Evolutionary conservation across 2,797 vertebrate genomes (phyloP).

Genomic region (Psittacula derbiana): DNA sequence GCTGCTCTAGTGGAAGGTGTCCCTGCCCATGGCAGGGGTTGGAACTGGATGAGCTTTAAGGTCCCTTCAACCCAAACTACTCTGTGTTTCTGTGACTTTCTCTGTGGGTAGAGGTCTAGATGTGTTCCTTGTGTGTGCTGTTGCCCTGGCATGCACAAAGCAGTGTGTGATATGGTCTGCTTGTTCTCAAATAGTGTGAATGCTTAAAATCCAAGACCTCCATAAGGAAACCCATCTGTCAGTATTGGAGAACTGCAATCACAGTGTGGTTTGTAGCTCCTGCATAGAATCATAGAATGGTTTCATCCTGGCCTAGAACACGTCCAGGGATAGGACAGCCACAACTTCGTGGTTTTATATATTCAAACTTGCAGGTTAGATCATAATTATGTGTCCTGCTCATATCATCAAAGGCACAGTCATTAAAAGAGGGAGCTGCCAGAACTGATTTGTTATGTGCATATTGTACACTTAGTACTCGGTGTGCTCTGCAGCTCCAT

Average conservation of each 20-base stretch:
- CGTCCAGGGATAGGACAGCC: background rate
- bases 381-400: background rate
- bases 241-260: background rate
- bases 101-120: no score
- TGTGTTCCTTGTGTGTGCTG: background rate
- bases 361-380: background rate
- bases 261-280: background rate
- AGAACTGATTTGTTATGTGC: background rate
- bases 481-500: background rate
- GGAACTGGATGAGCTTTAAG: background rate
- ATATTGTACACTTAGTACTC: background rate
- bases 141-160: fast-evolving
- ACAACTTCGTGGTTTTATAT: background rate
- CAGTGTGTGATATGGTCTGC: background rate
- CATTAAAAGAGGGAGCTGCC: background rate
- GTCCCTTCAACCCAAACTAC: background rate
- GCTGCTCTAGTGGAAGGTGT: background rate
- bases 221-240: background rate
- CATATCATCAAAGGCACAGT: background rate
- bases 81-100: background rate
- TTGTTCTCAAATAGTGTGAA: background rate
- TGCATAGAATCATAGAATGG: background rate
- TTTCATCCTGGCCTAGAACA: background rate
- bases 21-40: background rate
- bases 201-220: background rate